Percentiles rank a stretch among this genome's conserved stretches.
Conservation (phyloP, 2,113 vertebrate species). For the Cariama cristata region DNA sequence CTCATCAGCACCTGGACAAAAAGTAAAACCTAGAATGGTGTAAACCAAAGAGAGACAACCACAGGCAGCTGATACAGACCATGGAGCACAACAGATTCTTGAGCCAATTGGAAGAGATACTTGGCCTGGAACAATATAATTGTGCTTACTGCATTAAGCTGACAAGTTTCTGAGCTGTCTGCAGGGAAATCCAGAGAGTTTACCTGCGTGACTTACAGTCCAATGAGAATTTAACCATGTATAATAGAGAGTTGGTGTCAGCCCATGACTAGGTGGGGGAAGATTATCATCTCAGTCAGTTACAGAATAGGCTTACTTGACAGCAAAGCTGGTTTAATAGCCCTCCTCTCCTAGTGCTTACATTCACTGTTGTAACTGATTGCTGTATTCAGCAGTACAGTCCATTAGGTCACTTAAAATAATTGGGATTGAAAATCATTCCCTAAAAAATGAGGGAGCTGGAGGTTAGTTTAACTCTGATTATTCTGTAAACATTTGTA, state of each 20-base stretch:
- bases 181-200: background rate
- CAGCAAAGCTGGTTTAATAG: background rate
- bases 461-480: background rate
- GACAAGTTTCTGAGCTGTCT: background rate
- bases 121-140: background rate
- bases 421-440: background rate
- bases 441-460: background rate
- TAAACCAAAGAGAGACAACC: background rate
- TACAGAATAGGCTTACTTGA: background rate
- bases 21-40: background rate
- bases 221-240: background rate
- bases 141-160: background rate
- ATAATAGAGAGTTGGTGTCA: background rate
- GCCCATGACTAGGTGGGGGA: background rate
- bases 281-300: background rate
- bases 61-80: background rate
- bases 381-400: background rate
- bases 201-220: background rate
- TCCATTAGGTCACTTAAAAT: background rate
- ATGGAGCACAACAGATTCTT: background rate
- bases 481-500: background rate
- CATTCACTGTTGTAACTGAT: background rate
- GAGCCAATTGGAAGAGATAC: background rate
- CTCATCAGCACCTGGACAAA: background rate
- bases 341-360: background rate